Evolutionary conservation across 2,888 invertebrate species (phyloP).

Genomic region (Tinea pellionella): DNA sequence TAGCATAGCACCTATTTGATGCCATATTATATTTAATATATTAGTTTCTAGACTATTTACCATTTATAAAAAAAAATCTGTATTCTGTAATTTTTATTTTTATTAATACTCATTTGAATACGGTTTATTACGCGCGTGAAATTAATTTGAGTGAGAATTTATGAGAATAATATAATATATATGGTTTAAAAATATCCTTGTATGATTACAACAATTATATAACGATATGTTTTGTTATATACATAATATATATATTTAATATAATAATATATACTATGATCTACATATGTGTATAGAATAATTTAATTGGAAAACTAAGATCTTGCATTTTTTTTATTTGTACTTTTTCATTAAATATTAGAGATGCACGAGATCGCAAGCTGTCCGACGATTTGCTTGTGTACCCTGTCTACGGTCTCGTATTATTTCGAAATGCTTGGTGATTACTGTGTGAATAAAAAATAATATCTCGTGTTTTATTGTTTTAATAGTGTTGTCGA

Average conservation of each 20-base stretch:
- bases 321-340: too few species aligned
- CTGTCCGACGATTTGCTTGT: too few species aligned
- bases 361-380: too few species aligned
- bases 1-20: not conserved
- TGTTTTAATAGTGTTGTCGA: too few species aligned
- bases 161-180: conserved; percentile 56
- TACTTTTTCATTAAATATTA: too few species aligned
- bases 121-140: not conserved
- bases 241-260: not conserved
- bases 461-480: too few species aligned
- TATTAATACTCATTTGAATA: not conserved
- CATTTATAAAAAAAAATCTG: not conserved
- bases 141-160: not conserved
- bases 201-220: too few species aligned
- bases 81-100: not conserved
- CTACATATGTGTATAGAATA: not conserved
- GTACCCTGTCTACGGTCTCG: too few species aligned
- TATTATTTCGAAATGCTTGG: too few species aligned
- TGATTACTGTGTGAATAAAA: too few species aligned
- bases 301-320: too few species aligned
- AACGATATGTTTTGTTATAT: too few species aligned
- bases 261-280: not conserved
- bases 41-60: not conserved
- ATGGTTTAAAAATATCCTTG: conserved; percentile 22
- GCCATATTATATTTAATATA: not conserved